Evolutionary conservation across 2,113 vertebrate species (phyloP).

Genomic region (Morone saxatilis): DNA sequence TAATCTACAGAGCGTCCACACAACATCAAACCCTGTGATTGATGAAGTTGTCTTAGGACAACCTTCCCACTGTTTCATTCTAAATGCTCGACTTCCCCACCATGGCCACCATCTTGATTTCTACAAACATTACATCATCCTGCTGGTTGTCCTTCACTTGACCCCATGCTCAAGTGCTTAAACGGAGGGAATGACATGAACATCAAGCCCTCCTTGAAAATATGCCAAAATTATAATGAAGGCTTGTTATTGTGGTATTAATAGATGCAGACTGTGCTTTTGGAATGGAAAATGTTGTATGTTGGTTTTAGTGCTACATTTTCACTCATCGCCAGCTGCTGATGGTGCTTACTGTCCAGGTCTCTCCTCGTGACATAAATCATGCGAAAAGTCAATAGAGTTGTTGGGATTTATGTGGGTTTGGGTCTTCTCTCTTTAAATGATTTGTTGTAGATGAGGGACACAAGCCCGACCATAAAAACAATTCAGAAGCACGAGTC

Average conservation of each 20-base stretch:
- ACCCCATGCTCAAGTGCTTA: slow-evolving; percentile 61
- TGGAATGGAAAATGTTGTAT: slow-evolving; percentile 29
- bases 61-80: slow-evolving; percentile 54
- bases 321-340: slow-evolving; percentile 46
- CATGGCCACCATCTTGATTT: slow-evolving; percentile 77
- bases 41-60: slow-evolving; percentile 56
- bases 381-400: slow-evolving; percentile 76
- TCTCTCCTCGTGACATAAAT: slow-evolving; percentile 63
- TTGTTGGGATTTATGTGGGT: slow-evolving; percentile 76
- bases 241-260: slow-evolving; percentile 28
- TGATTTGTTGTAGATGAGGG: slow-evolving; percentile 75
- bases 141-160: slow-evolving; percentile 77
- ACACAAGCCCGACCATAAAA: slow-evolving; percentile 66
- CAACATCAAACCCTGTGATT: slow-evolving; percentile 44
- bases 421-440: slow-evolving; percentile 64
- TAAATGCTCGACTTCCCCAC: slow-evolving; percentile 57
- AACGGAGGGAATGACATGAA: slow-evolving; percentile 24
- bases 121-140: slow-evolving; percentile 73
- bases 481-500: slow-evolving; percentile 61
- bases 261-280: slow-evolving; percentile 45
- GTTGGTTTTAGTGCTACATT: slow-evolving; percentile 52
- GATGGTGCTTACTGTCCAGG: slow-evolving; percentile 53
- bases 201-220: slow-evolving; percentile 47
- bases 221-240: slow-evolving; percentile 28
- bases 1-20: slow-evolving; percentile 43